These are phyloP conservation scores for Heteropelma amictum DNA, from an alignment of 2,888 invertebrate genomes.

Conservation along the genomic window DNA sequence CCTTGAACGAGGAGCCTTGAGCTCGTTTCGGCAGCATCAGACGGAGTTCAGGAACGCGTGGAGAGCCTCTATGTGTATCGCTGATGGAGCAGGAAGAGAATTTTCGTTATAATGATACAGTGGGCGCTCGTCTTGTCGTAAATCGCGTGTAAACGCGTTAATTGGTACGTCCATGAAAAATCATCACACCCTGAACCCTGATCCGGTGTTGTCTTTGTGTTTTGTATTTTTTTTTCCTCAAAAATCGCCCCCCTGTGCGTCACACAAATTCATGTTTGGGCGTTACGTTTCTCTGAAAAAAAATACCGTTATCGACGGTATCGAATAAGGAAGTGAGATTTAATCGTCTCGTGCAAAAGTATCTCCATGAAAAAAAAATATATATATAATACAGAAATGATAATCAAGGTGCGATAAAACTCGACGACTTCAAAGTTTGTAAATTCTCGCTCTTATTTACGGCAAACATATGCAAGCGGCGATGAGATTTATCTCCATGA, in stretches of 20 bases:
- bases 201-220: too few relatives aligned
- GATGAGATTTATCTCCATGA: neutral
- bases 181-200: slow-evolving; percentile 17
- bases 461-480: neutral
- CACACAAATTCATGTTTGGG: too few relatives aligned
- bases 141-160: slow-evolving; percentile 49
- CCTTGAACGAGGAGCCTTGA: slow-evolving; percentile 55
- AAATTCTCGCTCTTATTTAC: too few relatives aligned
- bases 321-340: too few relatives aligned
- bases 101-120: slow-evolving; percentile 51
- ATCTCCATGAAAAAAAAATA: too few relatives aligned
- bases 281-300: too few relatives aligned
- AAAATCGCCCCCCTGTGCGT: neutral
- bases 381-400: too few relatives aligned
- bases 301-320: too few relatives aligned
- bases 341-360: too few relatives aligned
- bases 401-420: too few relatives aligned
- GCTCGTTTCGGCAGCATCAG: slow-evolving; percentile 48
- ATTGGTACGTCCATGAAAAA: slow-evolving; percentile 48
- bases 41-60: slow-evolving; percentile 36
- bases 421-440: too few relatives aligned
- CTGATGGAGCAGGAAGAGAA: neutral
- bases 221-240: too few relatives aligned
- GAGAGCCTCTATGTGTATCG: slow-evolving; percentile 26
- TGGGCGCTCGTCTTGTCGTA: slow-evolving; percentile 27